phyloP scores from a whole-genome alignment of 1,140 invertebrate genomes.

The Cotesia chilonis region DNA sequence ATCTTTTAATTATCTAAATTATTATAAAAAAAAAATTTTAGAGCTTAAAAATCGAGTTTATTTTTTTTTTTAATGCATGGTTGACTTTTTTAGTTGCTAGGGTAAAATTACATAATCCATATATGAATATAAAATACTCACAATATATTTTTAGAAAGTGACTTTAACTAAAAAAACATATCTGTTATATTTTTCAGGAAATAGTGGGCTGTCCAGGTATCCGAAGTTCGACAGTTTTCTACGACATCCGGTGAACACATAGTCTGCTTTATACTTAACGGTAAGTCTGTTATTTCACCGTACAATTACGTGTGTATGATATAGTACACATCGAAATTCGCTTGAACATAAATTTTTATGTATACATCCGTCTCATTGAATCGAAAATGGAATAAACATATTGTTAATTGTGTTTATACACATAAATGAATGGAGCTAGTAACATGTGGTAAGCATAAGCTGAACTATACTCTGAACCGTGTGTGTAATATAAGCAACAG shows the following conservation, averaged over 20 bases:
- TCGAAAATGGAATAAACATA: background rate
- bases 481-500: background rate
- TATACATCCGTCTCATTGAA: background rate
- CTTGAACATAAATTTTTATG: background rate
- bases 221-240: conserved; percentile 38
- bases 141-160: too few species aligned
- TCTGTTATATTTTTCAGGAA: conserved; percentile 22
- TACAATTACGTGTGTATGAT: background rate
- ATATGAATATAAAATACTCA: too few species aligned
- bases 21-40: too few species aligned
- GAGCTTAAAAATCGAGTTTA: too few species aligned
- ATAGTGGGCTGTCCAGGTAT: conserved; percentile 19
- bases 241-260: conserved; percentile 31
- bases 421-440: background rate
- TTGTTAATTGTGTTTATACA: background rate
- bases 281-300: conserved; percentile 1
- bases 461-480: too few species aligned
- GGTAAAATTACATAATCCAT: too few species aligned
- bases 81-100: too few species aligned
- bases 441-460: conserved; percentile 36
- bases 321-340: background rate
- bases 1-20: too few species aligned
- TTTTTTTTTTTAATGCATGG: too few species aligned
- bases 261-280: conserved; percentile 12
- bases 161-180: too few species aligned